These are phyloP conservation scores for Marcusenius ussheri DNA, from an alignment of 2,113 vertebrate species.

Conservation along the genomic window DNA sequence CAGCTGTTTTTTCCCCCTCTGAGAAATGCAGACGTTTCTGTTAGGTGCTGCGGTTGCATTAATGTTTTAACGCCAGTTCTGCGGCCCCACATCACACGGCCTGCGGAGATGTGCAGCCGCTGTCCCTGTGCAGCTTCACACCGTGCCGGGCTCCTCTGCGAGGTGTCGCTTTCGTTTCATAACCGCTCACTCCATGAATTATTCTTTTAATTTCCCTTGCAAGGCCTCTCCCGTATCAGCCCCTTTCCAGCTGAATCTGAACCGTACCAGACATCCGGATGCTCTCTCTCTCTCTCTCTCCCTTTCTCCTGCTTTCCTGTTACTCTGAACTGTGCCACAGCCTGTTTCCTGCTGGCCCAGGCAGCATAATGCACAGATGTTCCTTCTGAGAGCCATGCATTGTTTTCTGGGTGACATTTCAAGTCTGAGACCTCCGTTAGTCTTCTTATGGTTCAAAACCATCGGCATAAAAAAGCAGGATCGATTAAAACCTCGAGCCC, in stretches of 20 bases:
- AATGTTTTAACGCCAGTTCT: not conserved
- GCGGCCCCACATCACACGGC: not conserved
- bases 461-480: not conserved
- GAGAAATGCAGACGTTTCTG: not conserved
- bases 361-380: not conserved
- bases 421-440: not conserved
- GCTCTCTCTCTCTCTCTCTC: not conserved
- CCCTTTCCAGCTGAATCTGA: not conserved
- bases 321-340: not conserved
- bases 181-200: not conserved
- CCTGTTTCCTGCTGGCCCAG: not conserved
- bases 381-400: not conserved
- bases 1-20: not conserved
- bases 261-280: not conserved
- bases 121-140: not conserved
- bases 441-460: not conserved
- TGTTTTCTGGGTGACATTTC: not conserved
- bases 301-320: not conserved
- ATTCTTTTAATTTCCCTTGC: not conserved
- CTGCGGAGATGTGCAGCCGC: not conserved
- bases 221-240: not conserved
- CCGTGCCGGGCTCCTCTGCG: too few species aligned
- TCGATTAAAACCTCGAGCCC: not conserved
- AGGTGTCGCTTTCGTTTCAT: not conserved
- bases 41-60: not conserved